phyloP scores from a whole-genome alignment of 2,797 vertebrate genomes.

The Sebastes hubbsi region DNA sequence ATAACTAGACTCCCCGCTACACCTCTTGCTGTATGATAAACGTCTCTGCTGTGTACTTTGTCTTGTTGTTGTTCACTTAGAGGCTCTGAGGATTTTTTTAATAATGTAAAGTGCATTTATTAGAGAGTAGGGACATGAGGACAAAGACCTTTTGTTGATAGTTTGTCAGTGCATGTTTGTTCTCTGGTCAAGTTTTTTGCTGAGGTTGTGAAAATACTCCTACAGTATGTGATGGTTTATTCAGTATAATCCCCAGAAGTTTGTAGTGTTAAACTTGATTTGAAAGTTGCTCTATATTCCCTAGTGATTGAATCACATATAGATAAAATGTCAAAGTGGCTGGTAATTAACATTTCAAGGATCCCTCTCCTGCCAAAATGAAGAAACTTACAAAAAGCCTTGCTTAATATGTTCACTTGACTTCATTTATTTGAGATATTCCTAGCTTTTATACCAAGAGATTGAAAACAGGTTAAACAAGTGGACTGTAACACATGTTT shows the following conservation, averaged over 20 bases:
- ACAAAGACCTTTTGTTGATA: constrained; percentile 81
- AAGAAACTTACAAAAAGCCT: constrained; percentile 75
- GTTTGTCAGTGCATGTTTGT: constrained; percentile 87
- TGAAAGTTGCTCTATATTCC: constrained; percentile 72
- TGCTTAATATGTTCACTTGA: constrained; percentile 76
- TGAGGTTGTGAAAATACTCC: constrained; percentile 81
- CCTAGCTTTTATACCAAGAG: constrained; percentile 83
- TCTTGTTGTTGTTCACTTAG: constrained; percentile 87
- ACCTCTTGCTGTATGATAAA: constrained; percentile 84
- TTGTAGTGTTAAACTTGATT: constrained; percentile 78
- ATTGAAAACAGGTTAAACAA: constrained; percentile 79
- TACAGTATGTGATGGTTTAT: constrained; percentile 80
- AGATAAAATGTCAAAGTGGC: constrained; percentile 68
- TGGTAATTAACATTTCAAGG: constrained; percentile 69
- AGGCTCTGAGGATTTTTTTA: constrained; percentile 80
- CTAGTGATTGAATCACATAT: constrained; percentile 76
- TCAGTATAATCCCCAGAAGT: constrained; percentile 77
- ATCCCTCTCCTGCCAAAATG: constrained; percentile 77
- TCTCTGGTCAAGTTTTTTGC: constrained; percentile 82
- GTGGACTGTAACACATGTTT: constrained; percentile 84
- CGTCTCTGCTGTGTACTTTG: constrained; percentile 85
- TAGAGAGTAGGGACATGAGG: constrained; percentile 80
- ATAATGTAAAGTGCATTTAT: constrained; percentile 85
- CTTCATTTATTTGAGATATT: constrained; percentile 76
- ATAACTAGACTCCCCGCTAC: constrained; percentile 78